Evolutionary conservation across 1,140 invertebrate species (phyloP), one percentile per base, ranked within the genome.

Genomic region (Penaeus chinensis): DNA sequence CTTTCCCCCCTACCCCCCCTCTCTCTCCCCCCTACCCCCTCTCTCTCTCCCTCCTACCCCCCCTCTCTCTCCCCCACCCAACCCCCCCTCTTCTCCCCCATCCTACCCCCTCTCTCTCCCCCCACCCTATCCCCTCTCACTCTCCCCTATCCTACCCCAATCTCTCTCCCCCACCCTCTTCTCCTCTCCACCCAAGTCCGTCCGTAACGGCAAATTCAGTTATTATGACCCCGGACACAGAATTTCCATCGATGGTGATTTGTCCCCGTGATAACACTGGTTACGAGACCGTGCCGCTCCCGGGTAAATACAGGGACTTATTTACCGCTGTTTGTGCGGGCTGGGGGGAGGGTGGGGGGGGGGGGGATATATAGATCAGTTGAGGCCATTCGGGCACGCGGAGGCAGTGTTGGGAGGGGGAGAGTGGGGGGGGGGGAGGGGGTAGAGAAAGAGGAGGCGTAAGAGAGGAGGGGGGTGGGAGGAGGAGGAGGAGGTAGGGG

Each of bases 191-290:
- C 71, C 71, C 71, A 16, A 32, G 24, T 0, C n/a, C 71, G 16
- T 19, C 71, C 27, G 19, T n/a, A 74, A 7, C 27, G 27, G 71
- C 54, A 54, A 54, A 54, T 54, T 19, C 71, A 76, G 71, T 32
- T 42, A 76, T 19, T 19, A 76, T 66, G 62, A 27, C 81, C 65
- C 81, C 54, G 47, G 19, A 61, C 81, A 42, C 81, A 42, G 69
- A 66, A 82, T 66, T 47, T 82, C 32, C 81, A 82, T 82, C 81
- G 62, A 82, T 54, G 65, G 65, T 66, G 81, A 82, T 82, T 82
- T 82, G 81, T 82, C 47, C 63, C 81, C 62, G 54, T 47, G 62
- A 82, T 82, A 66, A 13, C 24, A 42, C n/a, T 5, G 37, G 54
- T 54, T 54, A 54, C 54, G 54, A 54, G 10, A 54, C 54, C 10